A percentile compares a stretch with the other conserved stretches of the same genome.
Conservation (phyloP, 2,797 vertebrate genomes). For the Falco biarmicus region DNA sequence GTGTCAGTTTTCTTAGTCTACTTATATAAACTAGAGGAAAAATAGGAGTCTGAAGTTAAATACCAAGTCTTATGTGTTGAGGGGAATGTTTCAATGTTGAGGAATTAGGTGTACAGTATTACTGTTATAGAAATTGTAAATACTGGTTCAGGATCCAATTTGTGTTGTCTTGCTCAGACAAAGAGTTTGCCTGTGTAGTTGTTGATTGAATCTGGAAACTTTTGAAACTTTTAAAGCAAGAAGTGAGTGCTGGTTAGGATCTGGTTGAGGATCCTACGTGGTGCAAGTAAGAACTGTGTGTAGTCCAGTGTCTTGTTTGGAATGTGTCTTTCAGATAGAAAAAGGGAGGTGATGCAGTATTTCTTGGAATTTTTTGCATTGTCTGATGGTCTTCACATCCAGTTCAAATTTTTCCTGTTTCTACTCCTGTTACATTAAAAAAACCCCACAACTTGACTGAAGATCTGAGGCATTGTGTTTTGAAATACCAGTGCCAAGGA, state of each 20-base stretch:
- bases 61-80: not conserved
- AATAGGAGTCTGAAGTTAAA: not conserved
- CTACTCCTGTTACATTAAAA: not conserved
- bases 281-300: accelerated
- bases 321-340: not conserved
- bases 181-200: not conserved
- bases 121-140: not conserved
- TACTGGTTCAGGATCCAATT: not conserved
- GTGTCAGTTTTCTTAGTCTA: not conserved
- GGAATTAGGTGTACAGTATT: not conserved
- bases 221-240: not conserved
- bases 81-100: not conserved
- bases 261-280: not conserved
- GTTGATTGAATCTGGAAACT: not conserved
- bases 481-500: not conserved
- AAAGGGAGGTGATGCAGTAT: not conserved
- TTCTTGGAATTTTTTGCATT: not conserved
- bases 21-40: not conserved
- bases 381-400: not conserved
- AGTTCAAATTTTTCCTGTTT: not conserved
- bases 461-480: not conserved
- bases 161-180: not conserved
- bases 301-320: not conserved
- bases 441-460: not conserved
- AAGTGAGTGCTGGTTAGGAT: not conserved